Evolutionary conservation across 2,797 vertebrate genomes (phyloP).

Genomic region (Syndactyla subalaris): DNA sequence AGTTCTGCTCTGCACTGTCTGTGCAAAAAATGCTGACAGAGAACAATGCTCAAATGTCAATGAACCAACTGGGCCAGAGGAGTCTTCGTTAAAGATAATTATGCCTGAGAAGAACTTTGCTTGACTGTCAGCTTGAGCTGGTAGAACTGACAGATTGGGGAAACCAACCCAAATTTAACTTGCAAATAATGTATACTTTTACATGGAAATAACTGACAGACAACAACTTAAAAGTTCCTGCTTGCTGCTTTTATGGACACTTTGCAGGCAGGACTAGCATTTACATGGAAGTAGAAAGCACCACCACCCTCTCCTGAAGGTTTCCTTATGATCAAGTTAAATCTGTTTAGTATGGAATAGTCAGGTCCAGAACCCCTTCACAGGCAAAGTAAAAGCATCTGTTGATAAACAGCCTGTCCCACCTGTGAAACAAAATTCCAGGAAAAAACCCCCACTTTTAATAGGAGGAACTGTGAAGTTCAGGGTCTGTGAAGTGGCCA

Average conservation of each 20-base stretch:
- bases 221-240: neutral
- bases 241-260: neutral
- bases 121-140: constrained; percentile 4
- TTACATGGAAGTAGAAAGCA: neutral
- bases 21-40: neutral
- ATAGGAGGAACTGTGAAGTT: neutral
- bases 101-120: neutral
- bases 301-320: neutral
- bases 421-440: neutral
- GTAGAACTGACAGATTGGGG: neutral
- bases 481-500: neutral
- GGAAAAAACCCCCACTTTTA: neutral
- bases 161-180: constrained; percentile 29
- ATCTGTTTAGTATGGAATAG: neutral
- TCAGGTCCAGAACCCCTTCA: neutral
- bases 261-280: neutral
- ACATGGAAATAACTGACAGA: neutral
- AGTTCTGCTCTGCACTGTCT: neutral
- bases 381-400: neutral
- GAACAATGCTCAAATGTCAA: neutral
- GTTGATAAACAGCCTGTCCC: neutral
- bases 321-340: neutral
- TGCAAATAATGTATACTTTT: neutral
- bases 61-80: neutral
- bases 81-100: neutral